These are phyloP conservation scores for Cottoperca gobio DNA, from an alignment of 2,797 vertebrate genomes.

Conservation along the genomic window DNA sequence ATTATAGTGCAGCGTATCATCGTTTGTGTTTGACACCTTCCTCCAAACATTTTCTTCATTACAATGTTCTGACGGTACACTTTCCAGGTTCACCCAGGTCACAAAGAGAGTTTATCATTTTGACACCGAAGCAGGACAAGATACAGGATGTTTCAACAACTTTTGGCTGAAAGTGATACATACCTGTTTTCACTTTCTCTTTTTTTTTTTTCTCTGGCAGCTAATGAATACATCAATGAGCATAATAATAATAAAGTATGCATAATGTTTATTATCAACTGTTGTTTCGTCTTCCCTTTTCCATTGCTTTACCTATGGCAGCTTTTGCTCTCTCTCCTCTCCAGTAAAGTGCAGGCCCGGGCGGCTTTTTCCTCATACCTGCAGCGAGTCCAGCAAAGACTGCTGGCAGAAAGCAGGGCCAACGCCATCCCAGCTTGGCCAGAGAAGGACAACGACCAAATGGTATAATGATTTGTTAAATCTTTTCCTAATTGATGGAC, in stretches of 20 bases:
- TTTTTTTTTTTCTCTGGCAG: constrained; percentile 36
- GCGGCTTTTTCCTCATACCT: constrained; percentile 95
- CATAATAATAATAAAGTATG: too few relatives aligned
- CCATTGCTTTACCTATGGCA: constrained; percentile 12
- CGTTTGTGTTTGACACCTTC: constrained; percentile 80
- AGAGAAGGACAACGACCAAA: constrained; percentile 93
- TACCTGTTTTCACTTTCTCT: constrained; percentile 63
- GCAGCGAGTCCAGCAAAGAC: constrained; percentile 91
- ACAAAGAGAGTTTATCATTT: constrained; percentile 70
- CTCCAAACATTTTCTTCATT: constrained; percentile 60
- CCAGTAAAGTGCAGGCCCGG: constrained; percentile 96
- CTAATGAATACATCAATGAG: constrained; percentile 32
- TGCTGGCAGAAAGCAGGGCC: constrained; percentile 87
- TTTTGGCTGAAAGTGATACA: constrained; percentile 57
- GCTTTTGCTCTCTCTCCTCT: constrained; percentile 37
- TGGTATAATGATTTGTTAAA: constrained; percentile 82
- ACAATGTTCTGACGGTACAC: constrained; percentile 56
- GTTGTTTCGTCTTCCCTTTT: constrained; percentile 14
- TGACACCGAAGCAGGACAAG: constrained; percentile 50
- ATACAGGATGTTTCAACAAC: constrained; percentile 58
- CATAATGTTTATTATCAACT: constrained; percentile 37
- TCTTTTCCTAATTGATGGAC: constrained; percentile 44
- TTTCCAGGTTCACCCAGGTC: constrained; percentile 58
- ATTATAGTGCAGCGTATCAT: constrained; percentile 81
- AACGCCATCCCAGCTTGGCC: constrained; percentile 83